Evolutionary conservation across 1,140 invertebrate genomes (phyloP), one percentile per base, ranked within the genome.

Genomic region (Lepidurus apus): DNA sequence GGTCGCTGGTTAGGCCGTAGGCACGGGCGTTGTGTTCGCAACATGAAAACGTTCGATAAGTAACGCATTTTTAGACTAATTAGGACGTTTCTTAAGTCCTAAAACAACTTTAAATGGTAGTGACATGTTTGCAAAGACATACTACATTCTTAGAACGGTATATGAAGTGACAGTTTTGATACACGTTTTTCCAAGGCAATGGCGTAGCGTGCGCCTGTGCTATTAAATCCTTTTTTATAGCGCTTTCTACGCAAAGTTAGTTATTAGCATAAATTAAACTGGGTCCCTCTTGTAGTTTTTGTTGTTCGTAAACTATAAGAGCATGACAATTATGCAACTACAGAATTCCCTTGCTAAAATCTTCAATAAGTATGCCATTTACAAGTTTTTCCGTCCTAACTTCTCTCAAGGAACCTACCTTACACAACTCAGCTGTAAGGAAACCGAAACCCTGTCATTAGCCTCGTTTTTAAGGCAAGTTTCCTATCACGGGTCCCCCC

Each of bases 361-460:
- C 34, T n/a, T 65, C 53, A 21, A 65, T 65, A 65, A 65, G 53
- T 65, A 65, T 65, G 21, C 17, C 53, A 65, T 21, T 65, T 65
- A 65, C 34, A 65, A 9, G 53, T 65, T 65, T 65, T 65, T 65
- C 9, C 0, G 53, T 65, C 13, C 4, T 65, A 21, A 21, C 34
- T 65, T 13, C 53, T 65, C 6, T 13, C 17, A 17, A 8, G 53
- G 13, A 65, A 65, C 53, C 21, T 21, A 13, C 53, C 53, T 65
- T n/a, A 65, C 5, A 65, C 21, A 65, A 65, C n/a, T 65, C 17
- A 65, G 53, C 53, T 65, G 53, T 13, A 21, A 21, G 53, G 53
- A 65, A 65, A 65, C 53, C 13, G 53, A 65, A 65, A 65, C 53
- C 53, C 53, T 65, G 53, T 65, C 21, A 65, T 65, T 65, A 65